Conservation (phyloP, 2,797 vertebrate species). For the Myotis pilosus region DNA sequence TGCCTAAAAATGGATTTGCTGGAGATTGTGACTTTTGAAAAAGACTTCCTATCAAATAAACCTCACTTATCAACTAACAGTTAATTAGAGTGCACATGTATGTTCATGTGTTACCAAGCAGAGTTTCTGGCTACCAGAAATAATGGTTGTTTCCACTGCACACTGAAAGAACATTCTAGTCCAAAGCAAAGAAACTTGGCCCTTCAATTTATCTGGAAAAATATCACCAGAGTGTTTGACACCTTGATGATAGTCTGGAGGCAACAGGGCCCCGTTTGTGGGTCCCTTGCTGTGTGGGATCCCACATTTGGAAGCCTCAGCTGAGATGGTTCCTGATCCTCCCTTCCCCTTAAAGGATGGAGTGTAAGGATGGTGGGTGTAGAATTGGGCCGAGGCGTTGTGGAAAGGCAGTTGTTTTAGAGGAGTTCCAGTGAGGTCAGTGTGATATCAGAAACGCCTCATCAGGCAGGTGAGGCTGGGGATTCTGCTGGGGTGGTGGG, state of each 20-base stretch:
- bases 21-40: not conserved
- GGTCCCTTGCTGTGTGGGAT: not conserved
- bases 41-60: not conserved
- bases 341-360: not conserved
- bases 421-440: slow-evolving; percentile 68
- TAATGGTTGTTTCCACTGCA: not conserved
- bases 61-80: not conserved
- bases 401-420: not conserved
- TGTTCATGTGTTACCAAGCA: not conserved
- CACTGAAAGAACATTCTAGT: not conserved
- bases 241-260: not conserved
- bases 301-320: not conserved
- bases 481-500: not conserved
- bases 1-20: not conserved
- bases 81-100: not conserved
- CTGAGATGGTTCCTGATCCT: not conserved
- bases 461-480: not conserved
- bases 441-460: slow-evolving; percentile 19
- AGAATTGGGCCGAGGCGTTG: rapidly evolving
- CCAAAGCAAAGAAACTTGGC: not conserved
- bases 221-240: not conserved
- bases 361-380: not conserved
- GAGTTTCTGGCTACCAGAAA: not conserved
- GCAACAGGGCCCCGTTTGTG: not conserved
- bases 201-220: not conserved